phyloP scores from a whole-genome alignment of 2,113 vertebrate genomes.

The Hydropotes inermis region DNA sequence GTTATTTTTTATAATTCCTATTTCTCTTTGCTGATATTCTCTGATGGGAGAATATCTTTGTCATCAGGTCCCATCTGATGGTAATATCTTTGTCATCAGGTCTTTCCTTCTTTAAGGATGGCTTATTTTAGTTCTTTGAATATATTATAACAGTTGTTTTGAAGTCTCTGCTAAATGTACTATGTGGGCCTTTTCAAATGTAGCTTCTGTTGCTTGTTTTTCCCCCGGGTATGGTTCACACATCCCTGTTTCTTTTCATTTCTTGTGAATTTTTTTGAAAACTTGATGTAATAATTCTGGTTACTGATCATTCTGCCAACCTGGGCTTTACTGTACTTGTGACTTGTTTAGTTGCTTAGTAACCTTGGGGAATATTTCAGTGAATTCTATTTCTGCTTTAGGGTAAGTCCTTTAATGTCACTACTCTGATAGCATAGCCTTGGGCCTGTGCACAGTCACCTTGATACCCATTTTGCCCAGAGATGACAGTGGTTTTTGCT shows the following conservation, averaged over 20 bases:
- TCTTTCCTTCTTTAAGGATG: neutral
- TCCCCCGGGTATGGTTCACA: neutral
- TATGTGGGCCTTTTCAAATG: neutral
- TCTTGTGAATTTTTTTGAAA: neutral
- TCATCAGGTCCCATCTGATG: too few species aligned
- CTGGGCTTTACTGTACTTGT: neutral
- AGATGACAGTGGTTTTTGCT: neutral
- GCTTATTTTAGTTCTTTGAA: neutral
- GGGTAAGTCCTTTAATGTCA: neutral
- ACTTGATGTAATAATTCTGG: neutral
- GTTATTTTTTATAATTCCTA: neutral
- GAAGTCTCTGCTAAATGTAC: neutral
- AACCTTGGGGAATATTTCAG: neutral
- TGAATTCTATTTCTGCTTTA: neutral
- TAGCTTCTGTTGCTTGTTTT: neutral
- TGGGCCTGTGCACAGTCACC: neutral
- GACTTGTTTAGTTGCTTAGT: neutral
- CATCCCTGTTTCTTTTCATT: neutral
- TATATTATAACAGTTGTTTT: neutral
- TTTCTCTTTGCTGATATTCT: neutral
- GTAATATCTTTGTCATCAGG: neutral
- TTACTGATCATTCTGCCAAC: neutral
- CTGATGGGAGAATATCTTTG: neutral
- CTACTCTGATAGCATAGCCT: neutral
- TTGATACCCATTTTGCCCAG: neutral